Evolutionary conservation across 53 echinoderm and acorn worm species (phyloP).

Genomic region (Temnopleurus reevesii): DNA sequence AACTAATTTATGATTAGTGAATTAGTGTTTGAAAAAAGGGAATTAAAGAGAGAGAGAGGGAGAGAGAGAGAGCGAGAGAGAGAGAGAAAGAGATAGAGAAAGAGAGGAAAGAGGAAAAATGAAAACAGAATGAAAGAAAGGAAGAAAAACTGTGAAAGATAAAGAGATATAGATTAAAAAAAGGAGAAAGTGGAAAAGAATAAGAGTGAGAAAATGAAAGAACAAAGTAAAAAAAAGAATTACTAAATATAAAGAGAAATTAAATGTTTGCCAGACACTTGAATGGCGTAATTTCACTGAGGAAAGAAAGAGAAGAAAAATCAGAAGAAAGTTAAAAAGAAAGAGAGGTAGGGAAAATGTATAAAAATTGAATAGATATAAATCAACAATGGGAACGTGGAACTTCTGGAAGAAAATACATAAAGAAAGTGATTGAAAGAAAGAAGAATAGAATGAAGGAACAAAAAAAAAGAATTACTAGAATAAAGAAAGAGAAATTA

Average conservation of each 20-base stretch:
- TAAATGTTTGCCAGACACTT: too few species aligned
- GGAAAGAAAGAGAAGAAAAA: not conserved
- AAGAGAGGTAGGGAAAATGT: not conserved
- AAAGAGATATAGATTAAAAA: not conserved
- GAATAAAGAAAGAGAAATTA: not conserved
- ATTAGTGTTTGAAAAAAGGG: not conserved
- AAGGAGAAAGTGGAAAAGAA: not conserved
- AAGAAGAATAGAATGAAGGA: not conserved
- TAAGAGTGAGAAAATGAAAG: not conserved
- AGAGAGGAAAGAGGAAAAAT: too few species aligned
- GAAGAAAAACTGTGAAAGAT: not conserved
- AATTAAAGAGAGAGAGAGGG: not conserved
- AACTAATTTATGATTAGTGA: not conserved
- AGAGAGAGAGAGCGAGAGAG: not conserved
- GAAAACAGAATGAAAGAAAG: not conserved
- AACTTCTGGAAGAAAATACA: not conserved
- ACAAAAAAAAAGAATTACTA: too few species aligned
- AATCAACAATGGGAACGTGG: not conserved
- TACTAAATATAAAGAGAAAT: too few species aligned
- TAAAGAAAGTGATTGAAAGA: not conserved
- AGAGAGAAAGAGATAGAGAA: not conserved
- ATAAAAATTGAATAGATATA: not conserved
- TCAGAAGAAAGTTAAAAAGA: not conserved
- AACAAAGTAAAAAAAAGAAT: not conserved
- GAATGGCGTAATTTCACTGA: too few species aligned